Conservation (phyloP, 64 coral and sea anemone genomes). For the Dendrophyllia cribrosa region DNA sequence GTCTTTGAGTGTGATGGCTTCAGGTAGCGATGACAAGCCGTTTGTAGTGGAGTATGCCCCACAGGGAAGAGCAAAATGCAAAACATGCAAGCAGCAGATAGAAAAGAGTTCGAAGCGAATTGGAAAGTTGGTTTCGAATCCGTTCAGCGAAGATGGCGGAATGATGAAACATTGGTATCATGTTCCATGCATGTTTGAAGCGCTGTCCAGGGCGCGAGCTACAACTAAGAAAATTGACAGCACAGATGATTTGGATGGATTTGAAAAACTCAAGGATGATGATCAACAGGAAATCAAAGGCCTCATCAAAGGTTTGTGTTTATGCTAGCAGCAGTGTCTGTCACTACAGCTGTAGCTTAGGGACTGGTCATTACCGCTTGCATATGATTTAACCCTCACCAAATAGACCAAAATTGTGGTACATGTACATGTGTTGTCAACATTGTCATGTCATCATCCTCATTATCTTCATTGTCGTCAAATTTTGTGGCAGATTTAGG, state of each 20-base stretch:
- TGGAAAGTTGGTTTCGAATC: constrained; percentile 89
- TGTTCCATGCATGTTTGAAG: constrained; percentile 90
- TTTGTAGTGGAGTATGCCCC: constrained; percentile 95
- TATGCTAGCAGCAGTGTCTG: not conserved
- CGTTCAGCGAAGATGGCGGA: constrained; percentile 95
- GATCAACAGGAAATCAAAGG: constrained; percentile 82
- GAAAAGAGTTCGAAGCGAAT: constrained; percentile 93
- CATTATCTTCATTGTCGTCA: no score
- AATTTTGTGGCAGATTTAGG: no score
- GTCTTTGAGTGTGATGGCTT: constrained; percentile 65
- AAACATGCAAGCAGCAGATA: constrained; percentile 94
- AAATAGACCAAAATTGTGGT: no score
- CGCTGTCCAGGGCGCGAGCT: constrained; percentile 79
- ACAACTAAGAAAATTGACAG: constrained; percentile 90
- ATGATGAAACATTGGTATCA: constrained; percentile 99
- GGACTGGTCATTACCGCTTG: no score
- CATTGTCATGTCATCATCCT: no score
- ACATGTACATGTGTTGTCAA: no score
- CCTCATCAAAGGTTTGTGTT: constrained; percentile 81
- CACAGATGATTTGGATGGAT: constrained; percentile 86
- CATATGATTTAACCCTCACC: no score
- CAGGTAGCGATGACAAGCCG: constrained; percentile 47
- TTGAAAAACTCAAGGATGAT: constrained; percentile 74
- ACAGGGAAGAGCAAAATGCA: constrained; percentile 96
- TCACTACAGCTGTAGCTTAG: no score